Evolutionary conservation across 2,797 vertebrate species (phyloP).

Genomic region (Alcedo quadribrachys): DNA sequence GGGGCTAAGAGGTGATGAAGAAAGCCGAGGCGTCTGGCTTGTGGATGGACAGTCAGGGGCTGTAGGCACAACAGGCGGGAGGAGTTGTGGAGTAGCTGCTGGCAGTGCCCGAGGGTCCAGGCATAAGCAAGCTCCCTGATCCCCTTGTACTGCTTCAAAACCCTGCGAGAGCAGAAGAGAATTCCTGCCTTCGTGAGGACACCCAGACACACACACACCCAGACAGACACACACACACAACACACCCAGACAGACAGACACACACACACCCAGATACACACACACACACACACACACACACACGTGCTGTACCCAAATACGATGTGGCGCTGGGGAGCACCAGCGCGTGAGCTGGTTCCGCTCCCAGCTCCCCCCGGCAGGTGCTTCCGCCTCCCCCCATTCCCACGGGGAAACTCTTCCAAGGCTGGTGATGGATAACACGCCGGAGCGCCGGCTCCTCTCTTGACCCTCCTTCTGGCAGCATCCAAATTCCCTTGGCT

Average conservation of each 20-base stretch:
- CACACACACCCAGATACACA: slow-evolving; percentile 28
- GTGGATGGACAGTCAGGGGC: not conserved
- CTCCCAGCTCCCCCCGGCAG: not conserved
- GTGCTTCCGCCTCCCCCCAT: not conserved
- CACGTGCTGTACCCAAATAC: slow-evolving; percentile 23
- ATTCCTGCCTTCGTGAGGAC: not conserved
- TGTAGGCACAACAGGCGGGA: not conserved
- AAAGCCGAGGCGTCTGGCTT: not conserved
- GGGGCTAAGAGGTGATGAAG: not conserved
- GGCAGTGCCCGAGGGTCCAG: not conserved
- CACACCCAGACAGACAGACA: not conserved
- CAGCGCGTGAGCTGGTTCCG: not conserved
- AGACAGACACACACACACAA: not conserved
- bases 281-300: not conserved
- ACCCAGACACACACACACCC: slow-evolving; percentile 20
- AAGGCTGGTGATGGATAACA: not conserved
- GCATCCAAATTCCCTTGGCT: not conserved
- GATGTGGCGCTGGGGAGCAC: not conserved
- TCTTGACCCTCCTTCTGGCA: slow-evolving; percentile 8
- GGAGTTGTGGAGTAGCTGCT: not conserved
- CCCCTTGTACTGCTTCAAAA: not conserved
- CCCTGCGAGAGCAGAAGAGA: not conserved
- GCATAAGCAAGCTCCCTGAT: rapidly evolving
- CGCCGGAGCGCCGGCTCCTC: rapidly evolving
- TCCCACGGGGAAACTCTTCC: not conserved